Percentiles rank a stretch among this genome's conserved stretches.
phyloP scores from a whole-genome alignment of 2,888 invertebrate genomes.

The Ptychoptera albimana region DNA sequence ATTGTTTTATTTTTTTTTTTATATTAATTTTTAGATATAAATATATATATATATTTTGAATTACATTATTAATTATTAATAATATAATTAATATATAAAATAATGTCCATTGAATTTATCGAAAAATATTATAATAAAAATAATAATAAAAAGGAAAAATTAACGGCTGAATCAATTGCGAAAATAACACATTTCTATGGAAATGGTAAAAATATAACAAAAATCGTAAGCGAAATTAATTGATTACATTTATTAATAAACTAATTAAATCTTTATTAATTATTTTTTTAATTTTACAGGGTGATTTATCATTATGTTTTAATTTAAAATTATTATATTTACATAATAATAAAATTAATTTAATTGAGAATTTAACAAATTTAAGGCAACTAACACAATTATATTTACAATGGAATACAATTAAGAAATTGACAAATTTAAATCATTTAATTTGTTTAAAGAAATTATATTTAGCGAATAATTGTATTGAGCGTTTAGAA shows the following conservation, averaged over 20 bases:
- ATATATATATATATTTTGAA: no score
- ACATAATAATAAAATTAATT: constrained; percentile 64
- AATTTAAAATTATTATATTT: constrained; percentile 51
- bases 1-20: no score
- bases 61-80: no score
- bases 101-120: constrained; percentile 3
- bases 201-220: constrained; percentile 39
- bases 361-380: constrained; percentile 52
- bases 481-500: constrained; percentile 50
- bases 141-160: not conserved
- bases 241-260: no score
- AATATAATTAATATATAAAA: not conserved
- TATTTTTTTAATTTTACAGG: constrained; percentile 16
- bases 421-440: constrained; percentile 51
- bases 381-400: constrained; percentile 49
- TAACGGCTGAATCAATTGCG: not conserved
- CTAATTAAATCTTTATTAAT: not conserved
- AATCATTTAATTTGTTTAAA: constrained; percentile 44
- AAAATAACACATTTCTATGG: constrained; percentile 32
- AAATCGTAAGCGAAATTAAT: constrained; percentile 34
- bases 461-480: constrained; percentile 60
- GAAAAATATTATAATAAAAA: not conserved
- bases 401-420: constrained; percentile 63
- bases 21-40: no score
- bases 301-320: constrained; percentile 23